Evolutionary conservation across 1,140 invertebrate species (phyloP), one percentile per base, ranked within the genome.

Genomic region (Ylistrum balloti): DNA sequence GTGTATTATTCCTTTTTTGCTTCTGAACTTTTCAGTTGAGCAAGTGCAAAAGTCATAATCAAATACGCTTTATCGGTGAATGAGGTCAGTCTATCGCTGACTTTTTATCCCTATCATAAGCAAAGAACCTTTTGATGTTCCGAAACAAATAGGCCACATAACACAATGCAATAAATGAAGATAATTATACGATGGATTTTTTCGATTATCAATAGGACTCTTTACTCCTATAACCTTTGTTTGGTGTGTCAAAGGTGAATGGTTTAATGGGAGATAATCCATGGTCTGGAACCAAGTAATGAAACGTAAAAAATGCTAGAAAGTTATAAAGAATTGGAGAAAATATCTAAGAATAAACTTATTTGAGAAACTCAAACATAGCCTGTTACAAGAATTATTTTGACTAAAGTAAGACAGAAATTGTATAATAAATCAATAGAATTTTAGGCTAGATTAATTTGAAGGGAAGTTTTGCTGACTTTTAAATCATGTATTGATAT

Each of bases 21-120:
- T 74, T 11, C 22, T 74, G 56, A 74, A 74, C 56, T 74, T 74
- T 74, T 74, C 56, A 74, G 56, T 74, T 74, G 56, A 74, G 56
- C 56, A 74, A 74, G 56, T 74, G 56, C 56, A 74, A 74, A 74
- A 74, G 56, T n/a, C n/a, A 74, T 74, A 74, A 74, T 74, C 56
- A 74, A 74, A 74, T 74, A 74, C 56, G 22, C 20, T 74, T 74
- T 74, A 74, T 28, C 56, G 5, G 56, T n/a, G 56, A 74, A 74
- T 74, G 5, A 74, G 56, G 56, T 74, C 56, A 74, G 3, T 5
- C 56, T 5, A 28, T 5, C 5, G n/a, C 5, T 17, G 0, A 5
- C n/a, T n/a, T 74, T n/a, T 74, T 74, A 17, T 74, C n/a, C 56
- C 5, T 74, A 74, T 28, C 56, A n/a, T 28, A 17, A 74, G 56